Conservation (phyloP, 2,113 vertebrate genomes). For the Austrofundulus limnaeus region DNA sequence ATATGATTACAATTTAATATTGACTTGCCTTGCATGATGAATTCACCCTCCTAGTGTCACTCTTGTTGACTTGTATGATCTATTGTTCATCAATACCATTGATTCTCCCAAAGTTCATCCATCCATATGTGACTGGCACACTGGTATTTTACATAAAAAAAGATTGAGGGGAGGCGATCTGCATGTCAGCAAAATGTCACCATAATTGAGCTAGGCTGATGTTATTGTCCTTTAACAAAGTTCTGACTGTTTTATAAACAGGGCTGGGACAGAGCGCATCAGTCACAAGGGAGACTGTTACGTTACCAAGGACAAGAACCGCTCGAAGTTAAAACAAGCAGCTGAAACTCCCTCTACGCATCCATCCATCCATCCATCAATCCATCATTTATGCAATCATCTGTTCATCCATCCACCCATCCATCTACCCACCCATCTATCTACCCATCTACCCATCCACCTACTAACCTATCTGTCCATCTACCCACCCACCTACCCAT, state of each 20-base stretch:
- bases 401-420: conserved; percentile 24
- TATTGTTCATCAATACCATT: conserved; percentile 85
- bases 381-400: conserved; percentile 31
- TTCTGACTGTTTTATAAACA: conserved; percentile 78
- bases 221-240: conserved; percentile 78
- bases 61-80: conserved; percentile 88
- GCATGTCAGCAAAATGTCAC: conserved; percentile 82
- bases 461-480: not conserved
- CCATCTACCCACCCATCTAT: conserved; percentile 28
- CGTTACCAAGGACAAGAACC: conserved; percentile 72
- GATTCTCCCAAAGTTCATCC: conserved; percentile 89
- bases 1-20: conserved; percentile 92
- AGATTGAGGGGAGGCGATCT: conserved; percentile 76
- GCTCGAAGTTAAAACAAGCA: conserved; percentile 41
- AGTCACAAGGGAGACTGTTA: conserved; percentile 73
- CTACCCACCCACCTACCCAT: no score
- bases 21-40: conserved; percentile 84
- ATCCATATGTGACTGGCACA: conserved; percentile 88
- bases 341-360: conserved; percentile 40
- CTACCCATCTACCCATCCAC: not conserved
- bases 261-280: conserved; percentile 67
- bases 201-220: conserved; percentile 72
- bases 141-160: conserved; percentile 85
- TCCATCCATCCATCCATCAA: conserved; percentile 30
- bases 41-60: conserved; percentile 85